Evolutionary conservation across 1,140 invertebrate genomes (phyloP).

Genomic region (Neoseiulus cucumeris): DNA sequence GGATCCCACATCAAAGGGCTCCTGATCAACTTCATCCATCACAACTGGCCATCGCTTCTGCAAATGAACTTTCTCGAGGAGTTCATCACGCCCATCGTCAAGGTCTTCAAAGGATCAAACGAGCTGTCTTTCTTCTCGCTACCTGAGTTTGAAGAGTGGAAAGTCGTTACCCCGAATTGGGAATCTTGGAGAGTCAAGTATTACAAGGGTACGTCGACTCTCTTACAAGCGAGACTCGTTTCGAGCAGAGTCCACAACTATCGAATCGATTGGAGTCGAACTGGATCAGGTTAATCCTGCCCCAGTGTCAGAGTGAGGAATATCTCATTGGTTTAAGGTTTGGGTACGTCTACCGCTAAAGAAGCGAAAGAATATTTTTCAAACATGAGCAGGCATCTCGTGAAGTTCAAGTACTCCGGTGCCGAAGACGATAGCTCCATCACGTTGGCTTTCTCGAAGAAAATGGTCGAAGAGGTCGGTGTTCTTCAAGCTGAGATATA

Average conservation of each 20-base stretch:
- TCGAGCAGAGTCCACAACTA: too few relatives aligned
- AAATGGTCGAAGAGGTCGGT: slow-evolving; percentile 48
- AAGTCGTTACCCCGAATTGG: slow-evolving; percentile 65
- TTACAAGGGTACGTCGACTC: slow-evolving; percentile 78
- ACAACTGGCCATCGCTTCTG: slow-evolving; percentile 88
- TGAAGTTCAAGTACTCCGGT: slow-evolving; percentile 69
- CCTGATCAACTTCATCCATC: slow-evolving; percentile 96
- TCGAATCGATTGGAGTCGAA: too few relatives aligned
- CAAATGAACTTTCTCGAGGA: slow-evolving; percentile 81
- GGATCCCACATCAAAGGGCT: slow-evolving; percentile 98
- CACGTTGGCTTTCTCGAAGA: slow-evolving; percentile 87
- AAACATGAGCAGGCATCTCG: slow-evolving; percentile 81
- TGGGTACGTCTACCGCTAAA: slow-evolving; percentile 94
- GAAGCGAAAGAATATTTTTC: slow-evolving; percentile 98
- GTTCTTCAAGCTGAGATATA: too few relatives aligned
- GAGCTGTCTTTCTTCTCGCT: slow-evolving; percentile 79
- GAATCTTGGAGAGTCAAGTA: slow-evolving; percentile 90
- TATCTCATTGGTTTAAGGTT: too few relatives aligned
- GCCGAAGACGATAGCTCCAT: slow-evolving; percentile 76
- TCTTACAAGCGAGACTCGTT: too few relatives aligned
- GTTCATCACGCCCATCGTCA: slow-evolving; percentile 99
- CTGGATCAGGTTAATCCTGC: too few relatives aligned
- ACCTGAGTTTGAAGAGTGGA: slow-evolving; percentile 98
- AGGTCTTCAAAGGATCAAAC: slow-evolving; percentile 65
- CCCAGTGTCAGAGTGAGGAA: too few relatives aligned